Conservation (phyloP, 2,797 vertebrate genomes). For the Siniperca undulata region DNA sequence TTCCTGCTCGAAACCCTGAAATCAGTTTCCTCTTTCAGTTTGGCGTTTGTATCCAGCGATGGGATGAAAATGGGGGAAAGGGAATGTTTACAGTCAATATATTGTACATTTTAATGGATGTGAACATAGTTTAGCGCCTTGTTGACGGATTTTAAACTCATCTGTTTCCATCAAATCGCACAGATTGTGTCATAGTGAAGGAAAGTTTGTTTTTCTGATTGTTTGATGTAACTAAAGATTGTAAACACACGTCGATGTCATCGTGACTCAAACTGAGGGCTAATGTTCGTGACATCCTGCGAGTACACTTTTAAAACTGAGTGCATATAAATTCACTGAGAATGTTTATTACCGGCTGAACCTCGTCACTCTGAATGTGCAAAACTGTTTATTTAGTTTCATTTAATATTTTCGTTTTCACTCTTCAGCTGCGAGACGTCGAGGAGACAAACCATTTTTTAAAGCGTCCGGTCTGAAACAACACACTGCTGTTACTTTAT, state of each 20-base stretch:
- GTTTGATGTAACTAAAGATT: slow-evolving; percentile 35
- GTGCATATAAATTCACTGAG: slow-evolving; percentile 21
- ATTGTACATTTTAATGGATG: background rate
- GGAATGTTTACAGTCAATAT: background rate
- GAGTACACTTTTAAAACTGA: slow-evolving; percentile 5
- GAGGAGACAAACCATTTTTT: too few species aligned
- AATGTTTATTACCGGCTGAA: slow-evolving; percentile 39
- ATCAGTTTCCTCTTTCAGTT: background rate
- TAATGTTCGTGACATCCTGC: slow-evolving; percentile 23
- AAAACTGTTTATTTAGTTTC: background rate
- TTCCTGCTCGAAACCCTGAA: background rate
- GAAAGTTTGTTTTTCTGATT: background rate
- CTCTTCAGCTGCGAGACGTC: background rate
- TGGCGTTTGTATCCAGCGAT: background rate
- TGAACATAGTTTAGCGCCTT: background rate
- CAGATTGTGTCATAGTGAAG: background rate
- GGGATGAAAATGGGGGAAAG: background rate
- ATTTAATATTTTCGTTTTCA: background rate
- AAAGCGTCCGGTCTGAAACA: background rate
- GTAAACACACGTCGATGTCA: slow-evolving; percentile 40
- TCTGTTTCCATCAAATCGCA: background rate
- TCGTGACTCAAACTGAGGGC: slow-evolving; percentile 56
- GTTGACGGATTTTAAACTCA: background rate
- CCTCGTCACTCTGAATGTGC: slow-evolving; percentile 46
- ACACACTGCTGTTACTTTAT: background rate